Percentiles rank a stretch among this genome's conserved stretches.
Evolutionary conservation across 2,888 invertebrate genomes (phyloP).

Genomic region (Andrena camellia): DNA sequence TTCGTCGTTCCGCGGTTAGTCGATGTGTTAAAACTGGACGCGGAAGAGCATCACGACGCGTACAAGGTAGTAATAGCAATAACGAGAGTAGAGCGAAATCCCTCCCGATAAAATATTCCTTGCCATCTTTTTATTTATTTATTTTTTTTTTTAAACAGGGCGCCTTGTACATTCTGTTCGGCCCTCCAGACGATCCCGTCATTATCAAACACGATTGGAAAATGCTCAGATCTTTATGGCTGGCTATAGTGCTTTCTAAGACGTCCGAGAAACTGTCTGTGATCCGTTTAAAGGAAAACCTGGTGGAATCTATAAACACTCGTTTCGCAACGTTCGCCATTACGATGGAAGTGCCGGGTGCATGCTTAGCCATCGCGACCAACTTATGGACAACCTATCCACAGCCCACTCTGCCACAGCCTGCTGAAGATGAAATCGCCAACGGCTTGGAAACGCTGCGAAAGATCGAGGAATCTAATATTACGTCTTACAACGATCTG

Average conservation of each 20-base stretch:
- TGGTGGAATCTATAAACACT: constrained; percentile 87
- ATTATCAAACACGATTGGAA: constrained; percentile 92
- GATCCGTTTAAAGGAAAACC: constrained; percentile 87
- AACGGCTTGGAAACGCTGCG: constrained; percentile 82
- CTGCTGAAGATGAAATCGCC: constrained; percentile 82
- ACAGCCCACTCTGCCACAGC: constrained; percentile 82
- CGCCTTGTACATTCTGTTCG: constrained; percentile 91
- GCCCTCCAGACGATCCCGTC: constrained; percentile 89
- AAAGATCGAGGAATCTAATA: constrained; percentile 85
- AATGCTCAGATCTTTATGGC: constrained; percentile 90
- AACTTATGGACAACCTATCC: constrained; percentile 84
- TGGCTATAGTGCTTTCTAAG: constrained; percentile 91
- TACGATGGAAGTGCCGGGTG: constrained; percentile 86
- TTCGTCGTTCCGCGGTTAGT: constrained; percentile 88
- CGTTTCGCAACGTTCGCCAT: constrained; percentile 89
- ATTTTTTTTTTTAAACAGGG: constrained; percentile 86
- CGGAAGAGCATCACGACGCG: constrained; percentile 88
- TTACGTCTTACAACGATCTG: constrained; percentile 86
- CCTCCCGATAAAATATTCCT: background rate
- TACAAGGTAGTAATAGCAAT: constrained; percentile 86
- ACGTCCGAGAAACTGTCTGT: constrained; percentile 95
- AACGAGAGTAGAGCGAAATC: background rate
- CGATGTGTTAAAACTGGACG: constrained; percentile 88
- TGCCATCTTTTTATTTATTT: constrained; percentile 34
- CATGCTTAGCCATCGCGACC: constrained; percentile 86